Base-by-base conservation (phyloP, 2,113 vertebrate genomes). In the Oriolus oriolus region DNA sequence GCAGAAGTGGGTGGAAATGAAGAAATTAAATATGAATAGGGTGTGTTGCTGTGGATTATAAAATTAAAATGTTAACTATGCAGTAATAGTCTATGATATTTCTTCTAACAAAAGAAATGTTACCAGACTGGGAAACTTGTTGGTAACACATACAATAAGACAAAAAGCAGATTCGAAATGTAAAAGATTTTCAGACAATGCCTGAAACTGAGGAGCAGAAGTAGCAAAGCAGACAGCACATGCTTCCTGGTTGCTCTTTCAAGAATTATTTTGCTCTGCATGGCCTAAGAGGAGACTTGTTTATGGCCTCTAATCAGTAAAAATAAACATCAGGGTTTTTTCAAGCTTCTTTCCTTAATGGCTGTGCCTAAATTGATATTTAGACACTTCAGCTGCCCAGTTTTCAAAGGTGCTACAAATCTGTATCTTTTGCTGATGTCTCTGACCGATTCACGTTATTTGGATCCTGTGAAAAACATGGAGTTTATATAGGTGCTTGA, bases 21-120 rank as follows among this genome's bases (percentile, higher is more conserved):
- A 89, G 41, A 86, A 84, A 93, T 87, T 76, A 88, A 91, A 81
- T 59, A 85, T 54, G 52, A 90, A 90, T 89, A 63, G 82, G 49
- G 45, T 81, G 76, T 33, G 56, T 73, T 49, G 73, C 68, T 52
- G 52, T 84, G 60, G 31, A 74, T 84, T 89, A 82, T 74, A 56
- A 94, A 93, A 93, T 87, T 63, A 78, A 88, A 97, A 86, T 93
- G 47, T 89, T 95, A 84, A 84, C 42, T 54, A 18, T 54, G 44
- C 75, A 66, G 64, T 93, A 91, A 79, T 79, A 87, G 28, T 56
- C 54, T 68, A 7, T 65, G 50, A 74, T 80, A 56, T 54, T 94
- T 89, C 83, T 88, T 82, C 61, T 17, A 80, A 68, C 33, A 45
- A 66, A 76, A 66, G 66, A 84, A 83, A 49, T 91, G 39, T 61